Conservation (phyloP, 2,888 invertebrate genomes). For the Omphaloscelis lunosa region DNA sequence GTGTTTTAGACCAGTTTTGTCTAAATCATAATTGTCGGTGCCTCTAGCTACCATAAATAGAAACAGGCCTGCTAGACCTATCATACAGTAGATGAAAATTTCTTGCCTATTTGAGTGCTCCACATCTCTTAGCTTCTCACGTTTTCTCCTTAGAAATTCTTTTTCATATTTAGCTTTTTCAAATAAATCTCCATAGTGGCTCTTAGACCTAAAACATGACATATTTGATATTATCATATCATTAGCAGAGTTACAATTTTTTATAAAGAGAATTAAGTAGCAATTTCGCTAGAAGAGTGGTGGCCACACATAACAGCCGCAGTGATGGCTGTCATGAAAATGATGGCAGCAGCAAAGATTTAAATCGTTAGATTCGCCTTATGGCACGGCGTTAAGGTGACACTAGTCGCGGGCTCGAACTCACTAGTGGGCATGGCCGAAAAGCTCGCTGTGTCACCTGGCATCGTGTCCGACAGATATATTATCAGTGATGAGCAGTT, state of each 20-base stretch:
- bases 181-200: slow-evolving; percentile 88
- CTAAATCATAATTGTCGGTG: slow-evolving; percentile 77
- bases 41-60: slow-evolving; percentile 74
- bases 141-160: slow-evolving; percentile 71
- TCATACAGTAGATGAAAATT: slow-evolving; percentile 72
- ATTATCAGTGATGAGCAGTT: too few species aligned
- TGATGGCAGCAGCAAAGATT: neutral
- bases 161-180: slow-evolving; percentile 77
- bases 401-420: too few species aligned
- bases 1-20: slow-evolving; percentile 45
- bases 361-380: too few species aligned
- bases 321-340: neutral
- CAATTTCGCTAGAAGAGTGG: neutral
- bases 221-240: neutral
- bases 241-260: neutral
- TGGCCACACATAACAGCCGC: too few species aligned
- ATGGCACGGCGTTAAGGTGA: too few species aligned
- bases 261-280: neutral
- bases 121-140: slow-evolving; percentile 63
- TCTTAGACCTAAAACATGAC: slow-evolving; percentile 82
- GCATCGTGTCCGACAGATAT: too few species aligned
- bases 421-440: too few species aligned
- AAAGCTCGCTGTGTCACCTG: too few species aligned
- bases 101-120: slow-evolving; percentile 74
- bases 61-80: slow-evolving; percentile 73